Evolutionary conservation across 2,797 vertebrate genomes (phyloP).

Genomic region (Thamnophis elegans): DNA sequence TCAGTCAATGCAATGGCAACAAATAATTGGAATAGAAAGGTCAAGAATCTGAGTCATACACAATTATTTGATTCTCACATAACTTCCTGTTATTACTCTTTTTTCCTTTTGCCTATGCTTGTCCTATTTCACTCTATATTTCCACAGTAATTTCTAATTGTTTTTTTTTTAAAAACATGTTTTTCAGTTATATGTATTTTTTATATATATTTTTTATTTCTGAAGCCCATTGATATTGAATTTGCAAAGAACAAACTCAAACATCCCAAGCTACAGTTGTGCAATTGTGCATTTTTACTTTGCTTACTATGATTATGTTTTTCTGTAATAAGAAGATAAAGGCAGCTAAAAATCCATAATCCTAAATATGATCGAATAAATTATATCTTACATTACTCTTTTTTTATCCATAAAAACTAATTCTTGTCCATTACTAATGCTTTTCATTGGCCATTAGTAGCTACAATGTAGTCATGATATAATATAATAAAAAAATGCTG

Average conservation of each 20-base stretch:
- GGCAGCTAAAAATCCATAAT: too few species aligned
- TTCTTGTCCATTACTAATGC: background rate
- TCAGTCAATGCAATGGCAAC: background rate
- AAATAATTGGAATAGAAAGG: background rate
- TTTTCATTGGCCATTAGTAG: background rate
- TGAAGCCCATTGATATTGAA: background rate
- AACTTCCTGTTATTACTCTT: background rate
- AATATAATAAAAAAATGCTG: too few species aligned
- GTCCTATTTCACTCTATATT: background rate
- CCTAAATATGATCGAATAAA: background rate
- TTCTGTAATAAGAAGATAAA: background rate
- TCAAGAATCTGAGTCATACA: background rate
- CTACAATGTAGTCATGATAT: background rate
- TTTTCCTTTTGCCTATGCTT: background rate
- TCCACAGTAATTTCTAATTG: background rate
- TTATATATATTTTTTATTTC: background rate
- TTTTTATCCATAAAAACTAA: background rate
- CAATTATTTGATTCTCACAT: background rate
- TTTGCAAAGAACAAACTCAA: background rate
- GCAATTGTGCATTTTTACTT: background rate
- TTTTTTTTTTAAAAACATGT: background rate
- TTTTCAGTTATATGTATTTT: background rate
- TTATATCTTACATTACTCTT: background rate
- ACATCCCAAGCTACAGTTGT: background rate
- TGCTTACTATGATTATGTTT: background rate